Percentiles rank a stretch among this genome's conserved stretches.
These are phyloP conservation scores for Drosophila auraria DNA, from an alignment of 1,140 invertebrate genomes.

Conservation along the genomic window DNA sequence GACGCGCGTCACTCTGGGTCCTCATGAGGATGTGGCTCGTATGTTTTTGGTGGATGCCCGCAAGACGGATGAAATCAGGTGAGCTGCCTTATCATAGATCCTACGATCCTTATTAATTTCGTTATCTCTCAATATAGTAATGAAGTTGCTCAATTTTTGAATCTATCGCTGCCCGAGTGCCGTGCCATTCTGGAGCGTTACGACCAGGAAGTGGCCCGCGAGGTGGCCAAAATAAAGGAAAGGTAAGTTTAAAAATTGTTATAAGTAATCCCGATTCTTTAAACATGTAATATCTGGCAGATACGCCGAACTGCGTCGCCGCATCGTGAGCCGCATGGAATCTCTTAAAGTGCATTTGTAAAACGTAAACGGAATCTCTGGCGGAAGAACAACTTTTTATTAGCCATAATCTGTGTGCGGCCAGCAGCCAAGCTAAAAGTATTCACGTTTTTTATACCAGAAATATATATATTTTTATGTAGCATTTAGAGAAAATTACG, in stretches of 20 bases:
- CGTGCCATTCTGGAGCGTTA: conserved; percentile 92
- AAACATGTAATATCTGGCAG: conserved; percentile 76
- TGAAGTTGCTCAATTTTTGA: conserved; percentile 94
- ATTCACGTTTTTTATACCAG: conserved; percentile 65
- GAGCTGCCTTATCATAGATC: neutral
- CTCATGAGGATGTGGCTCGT: conserved; percentile 93
- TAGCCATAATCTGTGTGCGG: conserved; percentile 68
- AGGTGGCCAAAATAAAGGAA: conserved; percentile 89
- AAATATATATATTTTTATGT: conserved; percentile 58
- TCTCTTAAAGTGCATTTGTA: conserved; percentile 88
- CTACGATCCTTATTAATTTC: neutral
- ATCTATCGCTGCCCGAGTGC: conserved; percentile 92
- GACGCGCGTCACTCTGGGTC: conserved; percentile 91
- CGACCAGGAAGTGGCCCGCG: conserved; percentile 91
- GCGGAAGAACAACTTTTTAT: conserved; percentile 44
- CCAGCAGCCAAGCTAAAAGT: conserved; percentile 59
- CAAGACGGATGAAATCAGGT: conserved; percentile 90
- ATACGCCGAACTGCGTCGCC: conserved; percentile 88
- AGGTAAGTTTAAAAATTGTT: conserved; percentile 86
- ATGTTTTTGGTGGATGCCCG: conserved; percentile 92
- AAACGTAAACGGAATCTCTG: conserved; percentile 64
- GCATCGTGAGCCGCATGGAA: conserved; percentile 90
- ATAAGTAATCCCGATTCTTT: conserved; percentile 24
- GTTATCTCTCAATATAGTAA: conserved; percentile 57
- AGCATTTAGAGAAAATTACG: conserved; percentile 72